Conservation (phyloP, 2,888 invertebrate species). For the Dexiosoma caninum region DNA sequence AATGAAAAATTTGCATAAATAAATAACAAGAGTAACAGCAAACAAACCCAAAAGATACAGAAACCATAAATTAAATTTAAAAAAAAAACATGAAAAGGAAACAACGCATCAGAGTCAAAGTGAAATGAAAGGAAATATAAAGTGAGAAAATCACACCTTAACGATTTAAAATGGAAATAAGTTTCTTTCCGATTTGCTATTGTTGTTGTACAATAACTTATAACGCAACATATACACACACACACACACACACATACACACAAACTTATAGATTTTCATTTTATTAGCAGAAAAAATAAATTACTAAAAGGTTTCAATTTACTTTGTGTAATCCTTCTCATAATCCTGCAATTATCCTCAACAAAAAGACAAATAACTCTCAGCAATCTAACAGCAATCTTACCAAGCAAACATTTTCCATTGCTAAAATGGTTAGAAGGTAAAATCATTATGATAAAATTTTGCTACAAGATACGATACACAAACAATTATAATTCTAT, state of each 20-base stretch:
- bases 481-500: no score
- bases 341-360: constrained; percentile 71
- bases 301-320: constrained; percentile 64
- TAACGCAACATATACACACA: background rate
- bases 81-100: constrained; percentile 6
- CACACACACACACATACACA: background rate
- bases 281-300: constrained; percentile 63
- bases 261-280: constrained; percentile 16
- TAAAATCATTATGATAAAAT: no score
- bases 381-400: constrained; percentile 43
- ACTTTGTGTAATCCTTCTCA: constrained; percentile 62
- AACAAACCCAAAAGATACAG: constrained; percentile 40
- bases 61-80: constrained; percentile 53
- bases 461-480: no score
- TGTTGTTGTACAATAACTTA: constrained; percentile 5
- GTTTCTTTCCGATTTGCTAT: constrained; percentile 21
- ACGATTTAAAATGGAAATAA: constrained; percentile 55
- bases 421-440: no score
- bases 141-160: constrained; percentile 62
- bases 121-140: constrained; percentile 36
- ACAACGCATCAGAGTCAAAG: background rate
- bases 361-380: constrained; percentile 41
- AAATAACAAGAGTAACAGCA: constrained; percentile 70
- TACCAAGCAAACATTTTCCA: no score
- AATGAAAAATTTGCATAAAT: constrained; percentile 73